Conservation (phyloP, 2,888 invertebrate species). For the Leucophenga montana region DNA sequence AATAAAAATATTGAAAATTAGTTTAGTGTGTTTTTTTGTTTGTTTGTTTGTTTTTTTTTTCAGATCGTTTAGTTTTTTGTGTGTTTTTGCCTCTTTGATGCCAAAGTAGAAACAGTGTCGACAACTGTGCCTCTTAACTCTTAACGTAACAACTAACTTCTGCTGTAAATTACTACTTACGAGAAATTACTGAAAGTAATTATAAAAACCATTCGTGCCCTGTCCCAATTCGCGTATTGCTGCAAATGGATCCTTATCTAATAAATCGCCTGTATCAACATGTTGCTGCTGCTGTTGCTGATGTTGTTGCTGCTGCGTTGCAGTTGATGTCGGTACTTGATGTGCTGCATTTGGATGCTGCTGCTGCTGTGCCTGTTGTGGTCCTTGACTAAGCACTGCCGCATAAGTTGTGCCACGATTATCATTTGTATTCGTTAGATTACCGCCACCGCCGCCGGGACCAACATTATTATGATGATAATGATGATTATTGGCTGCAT, state of each 20-base stretch:
- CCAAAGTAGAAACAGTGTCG: conserved; percentile 10
- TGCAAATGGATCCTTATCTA: conserved; percentile 74
- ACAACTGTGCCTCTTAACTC: too few species aligned
- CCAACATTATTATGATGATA: conserved; percentile 37
- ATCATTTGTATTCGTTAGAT: conserved; percentile 6
- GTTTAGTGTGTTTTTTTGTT: not conserved
- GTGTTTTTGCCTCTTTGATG: conserved; percentile 9
- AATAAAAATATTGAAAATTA: not conserved
- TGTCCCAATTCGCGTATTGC: conserved; percentile 74
- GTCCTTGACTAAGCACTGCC: conserved; percentile 72
- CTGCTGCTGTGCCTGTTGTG: conserved; percentile 43
- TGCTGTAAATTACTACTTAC: too few species aligned
- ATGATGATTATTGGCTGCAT: conserved; percentile 45
- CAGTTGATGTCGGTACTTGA: conserved; percentile 35
- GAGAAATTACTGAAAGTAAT: conserved; percentile 75
- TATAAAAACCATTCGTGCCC: conserved; percentile 75
- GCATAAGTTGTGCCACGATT: conserved; percentile 65
- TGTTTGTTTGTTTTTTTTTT: not conserved
- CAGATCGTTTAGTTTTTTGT: not conserved
- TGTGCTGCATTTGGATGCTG: conserved; percentile 37
- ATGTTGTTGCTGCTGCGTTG: conserved; percentile 30
- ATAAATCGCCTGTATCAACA: conserved; percentile 37
- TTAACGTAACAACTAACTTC: too few species aligned
- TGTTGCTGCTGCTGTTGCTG: conserved; percentile 30
- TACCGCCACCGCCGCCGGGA: conserved; percentile 51